A percentile compares a stretch with the other conserved stretches of the same genome.
Evolutionary conservation across 2,113 vertebrate genomes (phyloP).

Genomic region (Benitochromis conjunctus): DNA sequence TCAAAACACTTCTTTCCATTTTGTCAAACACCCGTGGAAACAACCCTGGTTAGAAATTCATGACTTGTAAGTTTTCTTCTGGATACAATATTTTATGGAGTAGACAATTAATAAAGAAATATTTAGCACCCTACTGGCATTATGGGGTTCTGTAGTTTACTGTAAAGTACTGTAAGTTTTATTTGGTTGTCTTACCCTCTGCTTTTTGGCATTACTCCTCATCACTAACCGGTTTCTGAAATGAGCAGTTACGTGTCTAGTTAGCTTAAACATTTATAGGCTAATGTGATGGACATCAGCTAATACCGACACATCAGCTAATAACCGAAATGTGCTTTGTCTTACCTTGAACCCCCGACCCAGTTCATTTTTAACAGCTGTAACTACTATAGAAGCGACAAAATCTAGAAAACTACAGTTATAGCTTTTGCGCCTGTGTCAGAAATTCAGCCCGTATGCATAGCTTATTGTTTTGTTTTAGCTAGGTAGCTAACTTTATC

Average conservation of each 20-base stretch:
- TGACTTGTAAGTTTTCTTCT: not conserved
- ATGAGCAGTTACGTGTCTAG: not conserved
- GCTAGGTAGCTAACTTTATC: not conserved
- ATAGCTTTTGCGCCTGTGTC: not conserved
- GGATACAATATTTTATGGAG: not conserved
- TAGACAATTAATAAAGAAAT: not conserved
- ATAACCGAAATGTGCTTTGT: not conserved
- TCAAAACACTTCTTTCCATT: not conserved
- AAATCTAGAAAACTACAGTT: not conserved
- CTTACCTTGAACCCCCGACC: slow-evolving; percentile 84
- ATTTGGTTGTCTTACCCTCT: slow-evolving; percentile 70
- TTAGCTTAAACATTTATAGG: not conserved
- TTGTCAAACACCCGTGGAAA: not conserved
- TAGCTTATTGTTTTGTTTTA: not conserved
- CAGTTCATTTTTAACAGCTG: slow-evolving; percentile 78
- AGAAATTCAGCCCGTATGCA: rapidly evolving
- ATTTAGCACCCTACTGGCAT: rapidly evolving
- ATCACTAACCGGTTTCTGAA: slow-evolving; percentile 79
- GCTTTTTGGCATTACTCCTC: slow-evolving; percentile 83
- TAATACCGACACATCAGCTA: not conserved
- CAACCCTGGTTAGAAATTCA: not conserved
- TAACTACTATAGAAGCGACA: not conserved
- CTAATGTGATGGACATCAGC: not conserved
- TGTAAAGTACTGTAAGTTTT: not conserved
- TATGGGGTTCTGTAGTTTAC: not conserved